phyloP scores from a whole-genome alignment of 2,888 invertebrate genomes.

The Coleophora deauratella region DNA sequence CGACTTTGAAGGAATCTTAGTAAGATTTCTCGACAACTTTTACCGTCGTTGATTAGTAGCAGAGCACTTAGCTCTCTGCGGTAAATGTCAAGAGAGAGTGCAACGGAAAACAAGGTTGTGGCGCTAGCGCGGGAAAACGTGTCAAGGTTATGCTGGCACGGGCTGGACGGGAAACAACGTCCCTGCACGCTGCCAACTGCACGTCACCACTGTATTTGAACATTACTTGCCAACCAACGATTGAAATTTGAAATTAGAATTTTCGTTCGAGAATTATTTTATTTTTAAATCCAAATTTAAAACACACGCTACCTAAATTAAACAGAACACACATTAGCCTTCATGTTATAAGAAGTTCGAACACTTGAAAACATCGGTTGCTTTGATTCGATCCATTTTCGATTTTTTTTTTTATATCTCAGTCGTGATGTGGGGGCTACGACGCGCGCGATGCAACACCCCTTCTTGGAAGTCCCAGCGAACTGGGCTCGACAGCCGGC shows the following conservation, averaged over 20 bases:
- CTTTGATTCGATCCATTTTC: constrained; percentile 27
- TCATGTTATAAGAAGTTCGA: constrained; percentile 18
- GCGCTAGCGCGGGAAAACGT: constrained; percentile 65
- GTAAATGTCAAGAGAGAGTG: constrained; percentile 63
- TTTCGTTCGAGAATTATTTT: no score
- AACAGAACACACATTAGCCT: constrained; percentile 35
- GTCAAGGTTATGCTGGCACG: constrained; percentile 64
- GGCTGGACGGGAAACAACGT: constrained; percentile 40
- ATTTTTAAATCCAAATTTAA: constrained; percentile 13
- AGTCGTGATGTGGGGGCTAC: constrained; percentile 31
- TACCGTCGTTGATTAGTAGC: constrained; percentile 37
- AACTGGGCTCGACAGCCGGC: constrained; percentile 49
- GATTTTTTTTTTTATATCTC: constrained; percentile 56
- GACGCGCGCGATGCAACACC: constrained; percentile 57
- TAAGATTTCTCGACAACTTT: constrained; percentile 15
- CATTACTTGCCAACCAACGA: constrained; percentile 21
- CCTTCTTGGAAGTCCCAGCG: constrained; percentile 42
- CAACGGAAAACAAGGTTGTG: constrained; percentile 61
- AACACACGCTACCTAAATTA: constrained; percentile 32
- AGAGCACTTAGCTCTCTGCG: constrained; percentile 43
- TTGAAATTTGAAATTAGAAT: no score
- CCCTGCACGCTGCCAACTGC: constrained; percentile 47
- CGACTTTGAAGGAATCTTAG: constrained; percentile 9
- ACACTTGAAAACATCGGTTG: constrained; percentile 15
- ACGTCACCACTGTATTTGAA: constrained; percentile 25